phyloP scores from a whole-genome alignment of 2,113 vertebrate genomes.

The Saimiri boliviensis region DNA sequence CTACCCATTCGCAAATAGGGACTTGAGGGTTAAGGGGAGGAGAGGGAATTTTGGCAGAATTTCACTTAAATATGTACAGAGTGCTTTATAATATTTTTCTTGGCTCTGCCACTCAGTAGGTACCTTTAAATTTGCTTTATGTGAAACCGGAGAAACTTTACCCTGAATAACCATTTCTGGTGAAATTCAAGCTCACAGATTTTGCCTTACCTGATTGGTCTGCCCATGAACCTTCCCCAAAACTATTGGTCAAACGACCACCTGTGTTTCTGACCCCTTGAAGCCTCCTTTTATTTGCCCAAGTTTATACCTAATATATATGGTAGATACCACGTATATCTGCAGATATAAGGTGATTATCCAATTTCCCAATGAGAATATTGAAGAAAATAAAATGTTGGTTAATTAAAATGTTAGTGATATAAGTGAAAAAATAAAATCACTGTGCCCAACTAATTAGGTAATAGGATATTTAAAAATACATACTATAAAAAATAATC shows the following conservation, averaged over 20 bases:
- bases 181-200: slow-evolving; percentile 20
- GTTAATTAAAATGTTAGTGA: neutral
- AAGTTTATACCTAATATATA: neutral
- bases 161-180: slow-evolving; percentile 48
- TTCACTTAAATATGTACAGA: slow-evolving; percentile 55
- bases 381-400: neutral
- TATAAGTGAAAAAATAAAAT: neutral
- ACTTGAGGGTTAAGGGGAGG: neutral
- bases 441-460: neutral
- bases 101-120: slow-evolving; percentile 57
- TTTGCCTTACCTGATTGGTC: neutral
- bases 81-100: slow-evolving; percentile 71
- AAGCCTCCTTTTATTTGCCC: fast-evolving
- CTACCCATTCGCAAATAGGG: neutral
- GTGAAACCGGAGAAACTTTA: slow-evolving; percentile 74
- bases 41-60: neutral
- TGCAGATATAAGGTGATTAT: neutral
- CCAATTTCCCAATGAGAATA: neutral
- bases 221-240: neutral
- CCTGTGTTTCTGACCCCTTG: neutral
- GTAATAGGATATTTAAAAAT: neutral
- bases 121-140: slow-evolving; percentile 68
- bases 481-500: neutral
- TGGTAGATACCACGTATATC: fast-evolving
- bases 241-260: neutral